These are phyloP conservation scores for Neocloeon triangulifer DNA, from an alignment of 1,140 invertebrate species.

Conservation along the genomic window DNA sequence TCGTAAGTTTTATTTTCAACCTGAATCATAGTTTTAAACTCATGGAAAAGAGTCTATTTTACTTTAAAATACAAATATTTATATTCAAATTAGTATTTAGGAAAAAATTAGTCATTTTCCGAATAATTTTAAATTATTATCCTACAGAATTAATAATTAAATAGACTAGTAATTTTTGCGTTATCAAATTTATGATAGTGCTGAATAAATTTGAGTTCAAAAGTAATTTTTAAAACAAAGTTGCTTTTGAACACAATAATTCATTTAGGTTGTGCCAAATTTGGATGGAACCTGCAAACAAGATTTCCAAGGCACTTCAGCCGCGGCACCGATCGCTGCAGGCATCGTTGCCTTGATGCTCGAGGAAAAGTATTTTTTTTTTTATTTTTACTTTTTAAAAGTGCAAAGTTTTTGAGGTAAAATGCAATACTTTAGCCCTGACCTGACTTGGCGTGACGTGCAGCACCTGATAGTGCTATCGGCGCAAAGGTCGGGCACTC, in stretches of 20 bases:
- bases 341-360: conserved; percentile 25
- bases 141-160: too few species aligned
- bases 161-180: neutral
- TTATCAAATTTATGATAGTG: neutral
- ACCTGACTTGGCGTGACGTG: conserved; percentile 36
- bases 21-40: neutral
- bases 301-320: conserved; percentile 23
- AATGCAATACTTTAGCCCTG: conserved; percentile 18
- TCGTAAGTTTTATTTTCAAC: too few species aligned
- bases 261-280: conserved; percentile 14
- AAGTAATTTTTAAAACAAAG: neutral
- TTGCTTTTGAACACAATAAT: neutral
- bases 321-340: conserved; percentile 26
- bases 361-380: conserved; percentile 22
- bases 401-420: conserved; percentile 1
- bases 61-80: neutral
- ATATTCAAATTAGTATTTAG: too few species aligned
- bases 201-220: neutral
- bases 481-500: conserved; percentile 18
- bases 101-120: too few species aligned
- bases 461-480: conserved; percentile 32
- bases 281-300: conserved; percentile 11
- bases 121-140: too few species aligned
- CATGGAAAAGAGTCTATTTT: neutral
- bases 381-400: conserved; percentile 3